Evolutionary conservation across 2,113 vertebrate genomes (phyloP).

Genomic region (Myotis lucifugus): DNA sequence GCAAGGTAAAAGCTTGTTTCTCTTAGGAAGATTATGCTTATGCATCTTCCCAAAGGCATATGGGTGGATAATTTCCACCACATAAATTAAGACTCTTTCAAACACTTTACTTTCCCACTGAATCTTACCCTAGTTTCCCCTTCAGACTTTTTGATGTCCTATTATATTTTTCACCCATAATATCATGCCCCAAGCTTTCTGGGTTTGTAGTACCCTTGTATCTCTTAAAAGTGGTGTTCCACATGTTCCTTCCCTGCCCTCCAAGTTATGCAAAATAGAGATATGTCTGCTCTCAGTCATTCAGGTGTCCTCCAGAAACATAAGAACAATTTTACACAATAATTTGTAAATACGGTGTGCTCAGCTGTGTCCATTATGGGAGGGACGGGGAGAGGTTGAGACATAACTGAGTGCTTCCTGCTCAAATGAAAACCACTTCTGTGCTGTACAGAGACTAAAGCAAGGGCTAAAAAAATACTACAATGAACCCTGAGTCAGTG

Average conservation of each 20-base stretch:
- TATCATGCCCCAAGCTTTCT: neutral
- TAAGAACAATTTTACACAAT: neutral
- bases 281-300: no score
- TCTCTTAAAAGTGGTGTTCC: neutral
- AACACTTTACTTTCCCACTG: neutral
- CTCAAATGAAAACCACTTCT: neutral
- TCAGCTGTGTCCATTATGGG: neutral
- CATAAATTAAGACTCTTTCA: neutral
- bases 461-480: neutral
- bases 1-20: neutral
- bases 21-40: neutral
- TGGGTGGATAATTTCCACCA: neutral
- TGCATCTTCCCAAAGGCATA: no score
- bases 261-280: neutral
- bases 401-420: neutral
- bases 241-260: neutral
- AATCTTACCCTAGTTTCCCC: neutral
- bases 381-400: accelerated
- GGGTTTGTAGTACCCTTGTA: neutral
- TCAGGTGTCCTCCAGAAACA: neutral
- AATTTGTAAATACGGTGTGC: neutral
- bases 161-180: neutral
- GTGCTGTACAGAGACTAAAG: accelerated
- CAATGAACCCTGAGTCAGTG: no score
- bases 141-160: neutral